Base-by-base conservation (phyloP, 2,113 vertebrate species). In the Leucosticte australis region DNA sequence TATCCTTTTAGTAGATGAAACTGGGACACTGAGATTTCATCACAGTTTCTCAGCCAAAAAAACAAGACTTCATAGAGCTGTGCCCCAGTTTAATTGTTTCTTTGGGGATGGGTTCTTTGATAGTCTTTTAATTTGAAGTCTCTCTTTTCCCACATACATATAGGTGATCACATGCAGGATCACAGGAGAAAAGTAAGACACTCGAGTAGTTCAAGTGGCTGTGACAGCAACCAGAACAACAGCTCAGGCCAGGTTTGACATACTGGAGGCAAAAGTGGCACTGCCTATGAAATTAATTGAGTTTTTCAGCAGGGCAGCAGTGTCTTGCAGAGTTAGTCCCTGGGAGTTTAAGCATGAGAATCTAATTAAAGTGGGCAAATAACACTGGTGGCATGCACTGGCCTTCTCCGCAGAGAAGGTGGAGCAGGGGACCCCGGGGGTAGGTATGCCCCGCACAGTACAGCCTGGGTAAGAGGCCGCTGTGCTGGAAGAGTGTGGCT, bases 381-480 rank as follows among this genome's bases (percentile, higher is more conserved):
- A 18, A 6, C 16, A 3, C 24, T 5, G 21, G 39, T 27, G 59
- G 37, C 37, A 31, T 3, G 3, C 59, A 53, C 26, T 22, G 50
- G 42, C 39, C 46, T 26, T 13, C 8, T 33, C 33, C 9, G 42
- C 39, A 31, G 30, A 22, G 71, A 23, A 2, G 7, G 13, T 4
- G 37, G 9, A 31, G 62, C 57, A 11, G 42, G 21, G 49, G 13
- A 15, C 7, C 2, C 7, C 9, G 2, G 63, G 26, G n/a, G 2
- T 2, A 3, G 59, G 8, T 3, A 2, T 1, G 1, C 15, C 18
- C 55, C 0, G 15, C 31, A 8, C 23, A 9, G 57, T 57, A 23
- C 19, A 9, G 18, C 49, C 10, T 1, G 49, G 6, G 3, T 1
- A 2, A 19, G n/a, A 1, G 27, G 1, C 53, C 21, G 10, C 50